Percentiles rank a stretch among this genome's conserved stretches.
phyloP scores from a whole-genome alignment of 2,888 invertebrate genomes.

The Phortica magna region DNA sequence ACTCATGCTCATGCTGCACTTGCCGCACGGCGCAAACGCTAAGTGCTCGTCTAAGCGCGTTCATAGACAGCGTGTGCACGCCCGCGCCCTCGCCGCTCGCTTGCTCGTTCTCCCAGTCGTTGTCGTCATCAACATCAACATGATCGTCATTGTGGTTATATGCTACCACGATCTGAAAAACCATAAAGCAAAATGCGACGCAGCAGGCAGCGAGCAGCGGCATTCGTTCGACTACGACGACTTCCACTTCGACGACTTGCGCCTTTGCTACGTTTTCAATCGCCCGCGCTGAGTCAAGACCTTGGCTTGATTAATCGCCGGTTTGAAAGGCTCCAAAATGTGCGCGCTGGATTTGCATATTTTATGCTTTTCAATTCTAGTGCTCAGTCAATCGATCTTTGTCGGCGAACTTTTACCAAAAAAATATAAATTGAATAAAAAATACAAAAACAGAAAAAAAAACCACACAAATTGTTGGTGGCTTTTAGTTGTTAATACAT shows the following conservation, averaged over 20 bases:
- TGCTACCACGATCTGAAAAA: slow-evolving; percentile 42
- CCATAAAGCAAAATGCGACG: slow-evolving; percentile 17
- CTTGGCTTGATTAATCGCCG: slow-evolving; percentile 61
- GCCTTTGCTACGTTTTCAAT: neutral
- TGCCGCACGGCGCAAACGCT: slow-evolving; percentile 55
- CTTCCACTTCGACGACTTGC: too few species aligned
- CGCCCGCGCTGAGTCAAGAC: slow-evolving; percentile 27
- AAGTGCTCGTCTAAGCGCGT: slow-evolving; percentile 61
- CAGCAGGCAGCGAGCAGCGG: neutral
- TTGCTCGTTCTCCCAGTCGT: neutral
- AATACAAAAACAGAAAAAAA: neutral
- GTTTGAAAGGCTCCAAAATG: slow-evolving; percentile 52
- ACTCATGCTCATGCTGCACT: slow-evolving; percentile 49
- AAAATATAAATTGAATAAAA: neutral
- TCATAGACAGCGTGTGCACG: slow-evolving; percentile 39
- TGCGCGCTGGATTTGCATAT: slow-evolving; percentile 63
- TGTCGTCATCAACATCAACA: neutral
- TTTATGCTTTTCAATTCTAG: slow-evolving; percentile 62
- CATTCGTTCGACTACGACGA: neutral
- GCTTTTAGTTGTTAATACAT: neutral
- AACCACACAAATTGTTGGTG: slow-evolving; percentile 22
- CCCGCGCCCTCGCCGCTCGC: neutral
- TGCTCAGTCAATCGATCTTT: slow-evolving; percentile 52
- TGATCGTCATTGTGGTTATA: neutral
- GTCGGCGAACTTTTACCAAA: slow-evolving; percentile 54